Evolutionary conservation across 1,140 invertebrate species (phyloP).

Genomic region (Ceratina calcarata): DNA sequence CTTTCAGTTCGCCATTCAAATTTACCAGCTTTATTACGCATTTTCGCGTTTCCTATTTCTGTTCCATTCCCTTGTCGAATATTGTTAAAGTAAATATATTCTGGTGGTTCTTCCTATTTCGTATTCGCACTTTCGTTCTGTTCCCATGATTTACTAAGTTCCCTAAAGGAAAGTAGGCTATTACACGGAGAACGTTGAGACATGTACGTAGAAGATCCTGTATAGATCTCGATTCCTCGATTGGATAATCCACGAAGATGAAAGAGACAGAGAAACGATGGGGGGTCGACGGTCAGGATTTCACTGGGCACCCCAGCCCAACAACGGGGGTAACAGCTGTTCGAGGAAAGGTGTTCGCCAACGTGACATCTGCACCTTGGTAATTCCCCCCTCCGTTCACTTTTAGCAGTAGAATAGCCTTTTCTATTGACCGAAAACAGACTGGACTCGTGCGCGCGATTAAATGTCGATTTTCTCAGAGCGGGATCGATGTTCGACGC

Average conservation of each 20-base stretch:
- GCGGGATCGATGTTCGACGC: conserved; percentile 17
- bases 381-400: not conserved
- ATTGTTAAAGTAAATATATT: too few relatives aligned
- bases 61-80: too few relatives aligned
- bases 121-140: too few relatives aligned
- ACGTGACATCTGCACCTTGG: conserved; percentile 63
- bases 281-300: conserved; percentile 39
- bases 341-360: conserved; percentile 60
- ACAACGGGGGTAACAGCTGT: conserved; percentile 57
- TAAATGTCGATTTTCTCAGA: conserved; percentile 25
- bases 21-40: not conserved
- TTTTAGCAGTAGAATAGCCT: conserved; percentile 52
- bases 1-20: not conserved
- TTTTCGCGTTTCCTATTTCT: too few relatives aligned
- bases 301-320: conserved; percentile 31
- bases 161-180: too few relatives aligned
- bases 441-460: not conserved
- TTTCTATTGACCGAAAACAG: conserved; percentile 33
- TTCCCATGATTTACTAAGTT: too few relatives aligned
- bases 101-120: too few relatives aligned
- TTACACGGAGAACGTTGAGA: too few relatives aligned
- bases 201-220: not conserved
- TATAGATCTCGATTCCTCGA: not conserved
- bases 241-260: not conserved
- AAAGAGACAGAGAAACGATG: not conserved